These are phyloP conservation scores for Agonopterix arenella DNA, from an alignment of 2,888 invertebrate species.

Conservation along the genomic window DNA sequence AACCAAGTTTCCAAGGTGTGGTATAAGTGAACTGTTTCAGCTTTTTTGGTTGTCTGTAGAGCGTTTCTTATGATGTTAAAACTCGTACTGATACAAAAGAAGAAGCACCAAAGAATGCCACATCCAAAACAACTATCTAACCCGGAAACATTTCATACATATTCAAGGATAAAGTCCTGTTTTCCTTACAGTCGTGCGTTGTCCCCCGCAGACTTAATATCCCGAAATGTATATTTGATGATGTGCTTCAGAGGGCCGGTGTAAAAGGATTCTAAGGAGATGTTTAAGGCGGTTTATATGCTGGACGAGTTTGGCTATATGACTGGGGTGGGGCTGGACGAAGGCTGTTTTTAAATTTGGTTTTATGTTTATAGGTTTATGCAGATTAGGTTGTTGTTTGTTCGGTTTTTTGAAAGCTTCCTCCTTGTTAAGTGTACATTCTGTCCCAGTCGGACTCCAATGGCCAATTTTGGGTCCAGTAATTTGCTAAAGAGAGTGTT, in stretches of 20 bases:
- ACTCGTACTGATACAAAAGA: no score
- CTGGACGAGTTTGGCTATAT: constrained; percentile 23
- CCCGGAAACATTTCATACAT: constrained; percentile 30
- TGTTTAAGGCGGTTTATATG: constrained; percentile 50
- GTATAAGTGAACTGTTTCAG: no score
- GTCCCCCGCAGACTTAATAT: constrained; percentile 42
- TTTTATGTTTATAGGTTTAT: constrained; percentile 30
- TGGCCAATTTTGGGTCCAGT: no score
- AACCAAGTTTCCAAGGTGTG: no score
- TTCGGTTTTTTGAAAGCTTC: no score
- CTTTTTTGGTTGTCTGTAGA: no score
- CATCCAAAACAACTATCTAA: background rate
- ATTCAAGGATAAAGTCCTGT: constrained; percentile 41
- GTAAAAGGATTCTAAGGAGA: constrained; percentile 40
- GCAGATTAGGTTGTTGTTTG: constrained; percentile 18
- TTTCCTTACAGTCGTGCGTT: constrained; percentile 28
- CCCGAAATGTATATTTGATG: constrained; percentile 68
- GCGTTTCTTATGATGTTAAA: no score
- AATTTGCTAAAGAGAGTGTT: no score
- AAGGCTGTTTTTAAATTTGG: constrained; percentile 31
- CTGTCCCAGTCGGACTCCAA: no score
- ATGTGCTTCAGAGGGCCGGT: constrained; percentile 36
- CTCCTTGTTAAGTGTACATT: no score
- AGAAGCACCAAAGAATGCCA: background rate
- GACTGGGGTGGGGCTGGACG: constrained; percentile 5